Percentiles rank a stretch among this genome's conserved stretches.
Conservation (phyloP, 2,113 vertebrate genomes). For the Macroglossus sobrinus region DNA sequence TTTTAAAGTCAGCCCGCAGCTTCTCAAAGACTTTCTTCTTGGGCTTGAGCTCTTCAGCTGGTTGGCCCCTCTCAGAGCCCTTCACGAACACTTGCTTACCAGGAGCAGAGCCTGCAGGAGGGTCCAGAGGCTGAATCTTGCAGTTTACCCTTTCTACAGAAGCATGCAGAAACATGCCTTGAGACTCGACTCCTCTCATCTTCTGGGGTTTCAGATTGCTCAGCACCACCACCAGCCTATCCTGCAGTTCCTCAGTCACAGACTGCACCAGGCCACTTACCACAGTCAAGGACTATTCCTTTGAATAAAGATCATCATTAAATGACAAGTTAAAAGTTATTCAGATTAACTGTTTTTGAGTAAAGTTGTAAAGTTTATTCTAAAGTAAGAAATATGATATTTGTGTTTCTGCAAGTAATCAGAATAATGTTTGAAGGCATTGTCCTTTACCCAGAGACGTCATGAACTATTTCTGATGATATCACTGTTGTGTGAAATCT, state of each 20-base stretch:
- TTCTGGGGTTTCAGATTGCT: constrained; percentile 96
- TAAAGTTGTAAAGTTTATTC: constrained; percentile 5
- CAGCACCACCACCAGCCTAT: constrained; percentile 90
- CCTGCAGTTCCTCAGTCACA: constrained; percentile 90
- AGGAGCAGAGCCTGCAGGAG: constrained; percentile 87
- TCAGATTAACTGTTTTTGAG: not conserved
- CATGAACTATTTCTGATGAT: not conserved
- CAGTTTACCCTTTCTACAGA: constrained; percentile 84
- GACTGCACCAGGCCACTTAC: constrained; percentile 95
- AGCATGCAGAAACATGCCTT: constrained; percentile 96
- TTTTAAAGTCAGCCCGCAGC: constrained; percentile 91
- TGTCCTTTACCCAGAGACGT: not conserved
- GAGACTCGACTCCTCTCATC: constrained; percentile 95
- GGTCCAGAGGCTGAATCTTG: constrained; percentile 92
- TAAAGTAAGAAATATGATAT: not conserved
- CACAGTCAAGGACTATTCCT: constrained; percentile 77
- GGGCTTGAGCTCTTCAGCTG: constrained; percentile 92
- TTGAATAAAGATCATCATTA: not conserved
- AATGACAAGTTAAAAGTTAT: not conserved
- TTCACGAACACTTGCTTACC: constrained; percentile 91
- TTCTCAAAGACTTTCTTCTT: constrained; percentile 98
- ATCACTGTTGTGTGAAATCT: not conserved
- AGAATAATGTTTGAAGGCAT: not conserved
- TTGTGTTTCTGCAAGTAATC: not conserved
- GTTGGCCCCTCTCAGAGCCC: constrained; percentile 88